These are phyloP conservation scores for Oedothorax gibbosus DNA, from an alignment of 1,140 invertebrate genomes.

Conservation along the genomic window DNA sequence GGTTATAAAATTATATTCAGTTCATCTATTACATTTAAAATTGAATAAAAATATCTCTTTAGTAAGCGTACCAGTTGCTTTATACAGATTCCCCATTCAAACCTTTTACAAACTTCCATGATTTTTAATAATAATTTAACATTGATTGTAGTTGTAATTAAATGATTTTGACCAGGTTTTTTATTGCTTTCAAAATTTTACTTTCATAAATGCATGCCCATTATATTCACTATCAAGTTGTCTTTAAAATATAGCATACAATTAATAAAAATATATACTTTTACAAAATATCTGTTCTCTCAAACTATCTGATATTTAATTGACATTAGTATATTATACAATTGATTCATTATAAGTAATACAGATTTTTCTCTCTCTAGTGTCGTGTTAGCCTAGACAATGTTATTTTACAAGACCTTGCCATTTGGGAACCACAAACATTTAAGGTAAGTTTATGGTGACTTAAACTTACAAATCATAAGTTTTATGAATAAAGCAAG, in stretches of 20 bases:
- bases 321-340: not conserved
- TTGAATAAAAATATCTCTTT: not conserved
- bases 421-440: conserved; percentile 53
- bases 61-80: not conserved
- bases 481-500: too few relatives aligned
- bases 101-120: not conserved
- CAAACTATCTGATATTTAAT: not conserved
- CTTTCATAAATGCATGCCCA: not conserved
- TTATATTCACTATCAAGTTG: not conserved
- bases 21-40: not conserved
- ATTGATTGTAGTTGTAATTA: too few relatives aligned
- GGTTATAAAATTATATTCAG: not conserved
- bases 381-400: not conserved
- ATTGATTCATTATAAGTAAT: not conserved
- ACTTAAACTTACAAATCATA: too few relatives aligned
- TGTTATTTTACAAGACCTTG: conserved; percentile 27
- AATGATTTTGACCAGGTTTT: too few relatives aligned
- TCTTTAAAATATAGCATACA: not conserved
- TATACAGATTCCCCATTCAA: not conserved
- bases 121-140: not conserved
- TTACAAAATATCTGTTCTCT: not conserved
- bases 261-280: not conserved
- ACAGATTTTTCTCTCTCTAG: not conserved
- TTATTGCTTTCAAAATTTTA: too few relatives aligned
- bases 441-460: conserved; percentile 38